Evolutionary conservation across 1,140 invertebrate species (phyloP), one percentile per base, ranked within the genome.

Genomic region (Augochlora pura): DNA sequence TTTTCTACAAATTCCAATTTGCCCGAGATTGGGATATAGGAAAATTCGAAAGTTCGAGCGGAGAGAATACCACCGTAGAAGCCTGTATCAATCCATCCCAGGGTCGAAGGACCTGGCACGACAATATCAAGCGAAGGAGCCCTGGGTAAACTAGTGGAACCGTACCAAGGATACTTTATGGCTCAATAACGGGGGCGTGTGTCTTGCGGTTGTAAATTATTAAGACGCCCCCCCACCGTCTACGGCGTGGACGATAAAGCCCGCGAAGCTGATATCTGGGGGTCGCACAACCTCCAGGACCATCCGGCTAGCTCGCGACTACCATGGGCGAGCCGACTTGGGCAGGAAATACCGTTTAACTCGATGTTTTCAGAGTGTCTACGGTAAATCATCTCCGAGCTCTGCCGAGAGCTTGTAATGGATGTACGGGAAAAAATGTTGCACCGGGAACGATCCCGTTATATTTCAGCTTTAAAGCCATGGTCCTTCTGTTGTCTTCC

Each of bases 201-300:
- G 84, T 91, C 88, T 90, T 90, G 90, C 88, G 84, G 82, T 77
- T 88, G 86, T 91, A 89, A 91, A 91, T 91, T 91, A 91, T 91
- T 90, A 86, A 87, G 77, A 81, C 64, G 65, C 52, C 75, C 64
- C 68, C 25, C 62, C 62, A 67, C 5, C 59, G 39, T 18, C 57
- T 4, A 77, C 73, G 81, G 67, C 62, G 75, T 64, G 71, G 68
- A 73, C 77, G 79, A 80, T 87, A 87, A 86, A 84, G 63, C 71
- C 42, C 32, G 42, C 49, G 62, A 77, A 72, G 66, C 77, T 70
- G 67, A 79, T 82, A 80, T 80, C 82, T 65, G 57, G 54, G 64
- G 59, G 39, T 65, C 49, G 38, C 68, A 27, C 10, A 16, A 62
- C 49, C 52, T 63, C 7, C 39, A 16, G 16, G 49, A 77, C 66